These are phyloP conservation scores for Dendrocincla tyrannina DNA, from an alignment of 2,797 vertebrate species.

Conservation along the genomic window DNA sequence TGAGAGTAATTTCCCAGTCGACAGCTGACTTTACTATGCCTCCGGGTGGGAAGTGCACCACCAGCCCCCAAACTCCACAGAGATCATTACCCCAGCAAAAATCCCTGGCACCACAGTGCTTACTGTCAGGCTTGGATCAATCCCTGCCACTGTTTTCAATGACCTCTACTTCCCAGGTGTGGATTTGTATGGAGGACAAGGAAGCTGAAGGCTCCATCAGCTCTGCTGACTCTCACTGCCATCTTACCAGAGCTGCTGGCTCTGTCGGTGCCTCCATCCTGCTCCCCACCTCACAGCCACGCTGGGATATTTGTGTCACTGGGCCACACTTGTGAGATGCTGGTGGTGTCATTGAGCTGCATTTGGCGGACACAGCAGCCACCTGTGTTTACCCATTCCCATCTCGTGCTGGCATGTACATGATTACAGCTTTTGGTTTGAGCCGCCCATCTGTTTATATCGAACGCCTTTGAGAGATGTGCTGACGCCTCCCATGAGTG, in stretches of 20 bases:
- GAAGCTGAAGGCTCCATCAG: background rate
- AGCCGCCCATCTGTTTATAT: conserved; percentile 6
- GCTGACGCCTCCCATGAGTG: background rate
- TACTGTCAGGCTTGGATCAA: background rate
- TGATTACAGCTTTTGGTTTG: background rate
- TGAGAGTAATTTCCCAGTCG: background rate
- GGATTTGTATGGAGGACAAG: background rate
- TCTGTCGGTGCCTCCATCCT: background rate
- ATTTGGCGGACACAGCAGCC: background rate
- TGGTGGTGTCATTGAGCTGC: background rate
- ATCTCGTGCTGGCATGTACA: background rate
- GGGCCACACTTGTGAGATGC: background rate
- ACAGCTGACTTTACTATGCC: background rate
- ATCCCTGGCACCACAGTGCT: background rate
- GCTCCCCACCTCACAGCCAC: background rate
- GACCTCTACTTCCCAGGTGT: background rate
- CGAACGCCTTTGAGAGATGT: background rate
- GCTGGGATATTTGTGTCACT: background rate
- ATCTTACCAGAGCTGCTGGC: accelerated
- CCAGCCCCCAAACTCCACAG: background rate
- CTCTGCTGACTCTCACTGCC: background rate
- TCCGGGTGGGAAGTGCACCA: background rate
- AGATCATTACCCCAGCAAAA: background rate
- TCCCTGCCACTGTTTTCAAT: background rate
- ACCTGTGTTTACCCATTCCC: background rate